Conservation (phyloP, 2,113 vertebrate species). For the Epinephelus cyanopodus region DNA sequence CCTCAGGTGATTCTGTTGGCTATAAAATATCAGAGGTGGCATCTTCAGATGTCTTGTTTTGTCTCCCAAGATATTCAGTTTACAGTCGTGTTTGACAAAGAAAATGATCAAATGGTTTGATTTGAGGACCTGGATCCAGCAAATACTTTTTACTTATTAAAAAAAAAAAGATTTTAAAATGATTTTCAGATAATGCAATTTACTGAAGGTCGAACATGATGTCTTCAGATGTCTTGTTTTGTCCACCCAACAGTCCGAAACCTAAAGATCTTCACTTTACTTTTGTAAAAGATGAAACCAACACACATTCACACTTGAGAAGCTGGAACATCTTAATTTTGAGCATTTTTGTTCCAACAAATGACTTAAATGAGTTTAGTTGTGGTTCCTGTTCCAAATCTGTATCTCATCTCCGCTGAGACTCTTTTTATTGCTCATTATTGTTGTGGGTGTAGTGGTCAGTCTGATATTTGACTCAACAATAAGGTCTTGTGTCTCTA, state of each 20-base stretch:
- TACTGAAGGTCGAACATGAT: not conserved
- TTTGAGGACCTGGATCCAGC: not conserved
- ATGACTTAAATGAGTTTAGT: not conserved
- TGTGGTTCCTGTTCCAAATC: not conserved
- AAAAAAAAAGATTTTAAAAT: too few species aligned
- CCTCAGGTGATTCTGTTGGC: not conserved
- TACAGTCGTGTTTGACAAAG: not conserved
- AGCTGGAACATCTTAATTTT: not conserved
- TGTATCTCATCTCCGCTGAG: not conserved
- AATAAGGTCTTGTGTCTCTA: conserved; percentile 69
- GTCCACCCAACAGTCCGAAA: not conserved
- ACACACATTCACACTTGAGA: not conserved
- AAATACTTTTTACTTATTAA: not conserved
- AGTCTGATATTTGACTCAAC: conserved; percentile 65
- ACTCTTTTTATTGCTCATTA: not conserved
- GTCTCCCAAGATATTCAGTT: not conserved
- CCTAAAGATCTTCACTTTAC: not conserved
- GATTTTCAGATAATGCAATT: too few species aligned
- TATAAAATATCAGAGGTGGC: not conserved
- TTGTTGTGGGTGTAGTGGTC: conserved; percentile 47
- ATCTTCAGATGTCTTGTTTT: not conserved
- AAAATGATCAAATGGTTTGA: not conserved
- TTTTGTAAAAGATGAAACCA: not conserved
- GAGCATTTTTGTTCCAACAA: not conserved
- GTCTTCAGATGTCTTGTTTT: not conserved